Conservation (phyloP, 1,140 invertebrate genomes). For the Andricus grossulariae region DNA sequence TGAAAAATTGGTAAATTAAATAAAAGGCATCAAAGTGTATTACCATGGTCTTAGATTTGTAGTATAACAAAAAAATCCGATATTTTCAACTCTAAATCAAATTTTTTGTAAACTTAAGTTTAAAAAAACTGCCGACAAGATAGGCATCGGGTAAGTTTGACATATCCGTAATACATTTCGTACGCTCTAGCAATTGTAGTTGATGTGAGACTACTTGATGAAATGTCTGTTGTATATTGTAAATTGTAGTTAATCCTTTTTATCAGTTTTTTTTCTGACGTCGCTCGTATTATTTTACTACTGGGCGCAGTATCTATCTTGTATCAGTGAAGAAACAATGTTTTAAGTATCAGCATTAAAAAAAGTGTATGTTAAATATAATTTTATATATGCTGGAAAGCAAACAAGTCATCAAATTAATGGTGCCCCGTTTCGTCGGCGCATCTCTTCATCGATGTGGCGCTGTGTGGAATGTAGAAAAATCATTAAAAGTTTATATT, state of each 20-base stretch:
- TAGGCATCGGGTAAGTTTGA: too few relatives aligned
- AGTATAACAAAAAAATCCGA: too few relatives aligned
- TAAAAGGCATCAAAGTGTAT: too few relatives aligned
- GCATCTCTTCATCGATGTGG: slow-evolving; percentile 4
- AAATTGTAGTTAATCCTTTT: slow-evolving; percentile 19
- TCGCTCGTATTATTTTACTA: neutral
- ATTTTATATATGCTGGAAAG: slow-evolving; percentile 20
- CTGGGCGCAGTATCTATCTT: neutral
- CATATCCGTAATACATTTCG: neutral
- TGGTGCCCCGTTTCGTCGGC: neutral
- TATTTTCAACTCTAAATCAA: too few relatives aligned
- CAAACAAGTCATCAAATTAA: neutral
- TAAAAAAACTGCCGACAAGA: too few relatives aligned
- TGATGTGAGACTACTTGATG: slow-evolving; percentile 19
- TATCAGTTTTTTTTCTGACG: slow-evolving; percentile 10
- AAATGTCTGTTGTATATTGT: slow-evolving; percentile 20
- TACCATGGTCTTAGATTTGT: too few relatives aligned
- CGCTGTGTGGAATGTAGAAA: slow-evolving; percentile 15
- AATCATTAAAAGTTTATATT: slow-evolving; percentile 31
- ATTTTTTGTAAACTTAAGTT: too few relatives aligned
- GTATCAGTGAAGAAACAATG: slow-evolving; percentile 1
- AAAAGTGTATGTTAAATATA: slow-evolving; percentile 20
- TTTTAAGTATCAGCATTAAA: neutral
- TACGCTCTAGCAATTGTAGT: neutral
- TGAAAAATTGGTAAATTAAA: too few relatives aligned